These are phyloP conservation scores for Poicephalus meyeri DNA, from an alignment of 2,113 vertebrate species.

Conservation along the genomic window DNA sequence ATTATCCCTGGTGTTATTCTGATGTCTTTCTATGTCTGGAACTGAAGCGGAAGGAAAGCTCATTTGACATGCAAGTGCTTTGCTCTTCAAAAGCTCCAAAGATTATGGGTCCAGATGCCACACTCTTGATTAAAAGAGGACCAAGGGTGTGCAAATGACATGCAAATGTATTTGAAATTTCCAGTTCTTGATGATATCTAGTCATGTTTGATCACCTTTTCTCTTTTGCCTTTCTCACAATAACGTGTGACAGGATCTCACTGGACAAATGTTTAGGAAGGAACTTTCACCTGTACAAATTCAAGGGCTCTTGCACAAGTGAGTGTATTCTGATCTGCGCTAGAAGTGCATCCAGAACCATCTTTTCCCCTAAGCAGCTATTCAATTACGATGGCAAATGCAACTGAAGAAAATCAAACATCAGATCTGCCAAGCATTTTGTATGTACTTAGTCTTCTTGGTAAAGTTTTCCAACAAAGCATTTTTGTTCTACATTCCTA, in stretches of 20 bases:
- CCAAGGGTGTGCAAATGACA: neutral
- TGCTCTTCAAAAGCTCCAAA: neutral
- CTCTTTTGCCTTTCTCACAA: neutral
- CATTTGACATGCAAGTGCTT: neutral
- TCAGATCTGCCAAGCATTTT: neutral
- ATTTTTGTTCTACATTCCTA: neutral
- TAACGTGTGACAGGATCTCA: neutral
- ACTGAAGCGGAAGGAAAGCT: neutral
- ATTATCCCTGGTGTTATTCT: neutral
- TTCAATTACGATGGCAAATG: neutral
- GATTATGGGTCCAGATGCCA: neutral
- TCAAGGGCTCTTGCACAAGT: neutral
- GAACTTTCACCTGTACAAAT: neutral
- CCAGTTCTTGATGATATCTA: neutral
- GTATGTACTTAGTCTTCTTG: neutral
- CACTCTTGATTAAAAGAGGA: neutral
- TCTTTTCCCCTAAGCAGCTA: neutral
- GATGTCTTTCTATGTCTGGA: neutral
- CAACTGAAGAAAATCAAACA: neutral
- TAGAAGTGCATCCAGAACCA: neutral
- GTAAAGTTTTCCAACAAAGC: neutral
- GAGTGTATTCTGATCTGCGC: neutral
- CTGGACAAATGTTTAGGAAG: neutral
- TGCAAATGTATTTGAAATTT: neutral
- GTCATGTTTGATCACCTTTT: neutral